These are phyloP conservation scores for Ctenopoma multispine DNA, from an alignment of 2,797 vertebrate species.

Conservation along the genomic window DNA sequence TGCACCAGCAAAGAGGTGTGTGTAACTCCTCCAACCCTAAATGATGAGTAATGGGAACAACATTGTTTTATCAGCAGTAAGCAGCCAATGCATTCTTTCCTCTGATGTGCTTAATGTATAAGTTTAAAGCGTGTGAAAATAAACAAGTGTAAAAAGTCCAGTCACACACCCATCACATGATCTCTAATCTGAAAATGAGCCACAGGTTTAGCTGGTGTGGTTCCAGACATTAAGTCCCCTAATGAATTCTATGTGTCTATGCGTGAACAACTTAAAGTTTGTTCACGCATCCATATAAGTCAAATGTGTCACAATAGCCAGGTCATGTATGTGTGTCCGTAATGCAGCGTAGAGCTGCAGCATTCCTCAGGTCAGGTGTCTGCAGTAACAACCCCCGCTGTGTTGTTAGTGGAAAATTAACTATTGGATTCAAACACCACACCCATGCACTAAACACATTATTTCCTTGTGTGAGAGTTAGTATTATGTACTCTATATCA, in stretches of 20 bases:
- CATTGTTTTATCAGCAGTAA: no score
- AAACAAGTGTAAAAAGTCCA: slow-evolving; percentile 1
- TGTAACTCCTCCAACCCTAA: no score
- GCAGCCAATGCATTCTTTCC: no score
- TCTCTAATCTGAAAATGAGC: slow-evolving; percentile 11
- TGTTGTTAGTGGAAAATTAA: slow-evolving; percentile 47
- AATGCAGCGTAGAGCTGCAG: slow-evolving; percentile 4
- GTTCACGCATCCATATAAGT: not conserved
- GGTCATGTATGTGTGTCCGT: no score
- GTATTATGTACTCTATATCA: slow-evolving; percentile 6
- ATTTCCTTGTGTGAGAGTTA: not conserved
- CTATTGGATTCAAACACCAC: slow-evolving; percentile 51
- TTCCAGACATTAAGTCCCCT: not conserved
- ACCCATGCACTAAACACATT: slow-evolving; percentile 46
- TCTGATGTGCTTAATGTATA: no score
- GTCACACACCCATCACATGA: slow-evolving; percentile 31
- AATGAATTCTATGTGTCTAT: not conserved
- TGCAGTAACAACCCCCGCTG: slow-evolving; percentile 12
- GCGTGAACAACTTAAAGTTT: not conserved
- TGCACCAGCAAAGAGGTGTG: no score
- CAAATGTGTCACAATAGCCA: not conserved
- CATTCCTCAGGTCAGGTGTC: slow-evolving; percentile 23
- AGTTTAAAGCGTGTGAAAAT: no score
- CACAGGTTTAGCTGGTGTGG: not conserved
- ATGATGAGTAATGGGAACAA: no score